Base-by-base conservation (phyloP, 2,888 invertebrate species). In the Lycophotia porphyrea region DNA sequence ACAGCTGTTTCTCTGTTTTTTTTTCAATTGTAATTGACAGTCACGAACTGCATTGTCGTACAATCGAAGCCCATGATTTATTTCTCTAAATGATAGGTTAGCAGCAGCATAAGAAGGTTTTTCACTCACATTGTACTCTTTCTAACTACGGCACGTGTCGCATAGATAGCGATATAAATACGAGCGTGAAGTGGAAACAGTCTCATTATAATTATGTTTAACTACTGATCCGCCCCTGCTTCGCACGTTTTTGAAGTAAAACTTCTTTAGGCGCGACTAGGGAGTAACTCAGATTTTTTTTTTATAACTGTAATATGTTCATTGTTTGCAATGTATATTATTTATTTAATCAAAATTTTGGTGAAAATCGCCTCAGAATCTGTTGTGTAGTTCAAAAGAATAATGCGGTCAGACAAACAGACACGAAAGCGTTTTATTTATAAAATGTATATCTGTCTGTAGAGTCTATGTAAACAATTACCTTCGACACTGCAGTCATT, bases 401-500 rank as follows among this genome's bases (percentile, higher is more conserved):
- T 27, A 27, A 7, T 24, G 27, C 8, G 34, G 60, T 34, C 60
- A 34, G 34, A 60, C 34, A 60, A 7, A 60, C 34, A 9, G 34
- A 60, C 34, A 34, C 9, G 8, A 1, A 60, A 24, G 9, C 9
- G 21, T 60, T 60, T 4, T 60, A 31, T 24, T 60, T 4, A 60
- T 21, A 4, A 5, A 27, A 60, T 13, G 21, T 34, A 5, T 39
- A 36, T 13, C 3, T 42, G 11, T 42, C 42, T 42, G 2, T 42
- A 42, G 34, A 39, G 24, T 75, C 68, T 49, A 64, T 80, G 58
- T 72, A 64, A 80, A 67, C 69, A 71, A 70, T 75, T 39, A 69
- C 31, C 31, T 47, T 70, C 34, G 60, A 72, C 39, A 52, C 24
- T 60, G 42, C 42, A 64, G 34, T 44, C 42, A 55, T 42, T 80